Evolutionary conservation across 2,797 vertebrate genomes (phyloP).

Genomic region (Acanthurus tractus): DNA sequence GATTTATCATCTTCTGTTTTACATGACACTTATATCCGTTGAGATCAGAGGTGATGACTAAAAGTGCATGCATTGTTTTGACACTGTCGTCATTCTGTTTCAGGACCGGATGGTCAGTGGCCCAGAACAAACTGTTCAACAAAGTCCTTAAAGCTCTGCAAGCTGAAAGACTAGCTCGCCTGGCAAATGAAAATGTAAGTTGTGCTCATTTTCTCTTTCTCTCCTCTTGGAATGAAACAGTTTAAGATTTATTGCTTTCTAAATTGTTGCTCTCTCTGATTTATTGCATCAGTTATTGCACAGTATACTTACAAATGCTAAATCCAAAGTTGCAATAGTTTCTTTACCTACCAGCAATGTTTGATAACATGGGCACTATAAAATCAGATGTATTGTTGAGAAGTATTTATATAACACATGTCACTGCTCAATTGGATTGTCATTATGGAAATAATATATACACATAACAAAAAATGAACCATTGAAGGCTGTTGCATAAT

Average conservation of each 20-base stretch:
- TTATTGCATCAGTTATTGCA: neutral
- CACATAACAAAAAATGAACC: no score
- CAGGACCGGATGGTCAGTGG: constrained; percentile 94
- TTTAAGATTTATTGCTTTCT: neutral
- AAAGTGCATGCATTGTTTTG: neutral
- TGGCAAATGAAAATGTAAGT: constrained; percentile 96
- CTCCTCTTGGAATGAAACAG: neutral
- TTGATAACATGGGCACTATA: neutral
- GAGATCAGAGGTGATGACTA: neutral
- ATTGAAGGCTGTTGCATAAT: neutral
- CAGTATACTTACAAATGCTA: neutral
- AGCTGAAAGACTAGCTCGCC: constrained; percentile 92
- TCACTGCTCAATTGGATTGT: neutral
- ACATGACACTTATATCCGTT: neutral
- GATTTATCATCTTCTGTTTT: neutral
- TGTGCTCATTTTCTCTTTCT: constrained; percentile 1
- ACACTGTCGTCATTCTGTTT: constrained; percentile 34
- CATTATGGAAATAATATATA: neutral
- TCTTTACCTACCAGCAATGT: neutral
- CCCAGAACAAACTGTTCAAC: constrained; percentile 98
- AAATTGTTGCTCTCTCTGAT: neutral
- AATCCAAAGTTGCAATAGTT: neutral
- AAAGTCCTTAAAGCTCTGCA: constrained; percentile 97
- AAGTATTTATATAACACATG: neutral
- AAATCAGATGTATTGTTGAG: neutral